Percentiles rank a stretch among this genome's conserved stretches.
phyloP scores from a whole-genome alignment of 2,888 invertebrate genomes.

The Hanleya hanleyi region DNA sequence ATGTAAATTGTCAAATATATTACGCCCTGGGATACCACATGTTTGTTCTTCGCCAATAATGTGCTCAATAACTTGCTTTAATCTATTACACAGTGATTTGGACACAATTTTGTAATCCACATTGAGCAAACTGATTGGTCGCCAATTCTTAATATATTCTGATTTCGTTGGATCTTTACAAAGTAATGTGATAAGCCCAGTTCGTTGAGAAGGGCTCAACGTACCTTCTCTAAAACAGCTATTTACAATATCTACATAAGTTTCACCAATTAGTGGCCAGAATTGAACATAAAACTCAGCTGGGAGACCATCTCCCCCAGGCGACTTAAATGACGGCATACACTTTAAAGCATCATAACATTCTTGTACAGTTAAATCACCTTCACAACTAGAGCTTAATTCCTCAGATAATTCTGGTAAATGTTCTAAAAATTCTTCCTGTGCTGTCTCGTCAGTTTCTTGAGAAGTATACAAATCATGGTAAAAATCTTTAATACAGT shows the following conservation, averaged over 20 bases:
- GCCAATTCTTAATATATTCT: constrained; percentile 36
- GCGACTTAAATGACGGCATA: background rate
- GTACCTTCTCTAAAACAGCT: background rate
- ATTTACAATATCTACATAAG: background rate
- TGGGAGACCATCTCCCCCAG: background rate
- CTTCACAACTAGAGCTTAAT: background rate
- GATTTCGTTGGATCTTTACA: constrained; percentile 38
- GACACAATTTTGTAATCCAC: constrained; percentile 44
- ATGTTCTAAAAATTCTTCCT: background rate
- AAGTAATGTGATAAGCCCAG: constrained; percentile 31
- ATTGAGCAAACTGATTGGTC: constrained; percentile 46
- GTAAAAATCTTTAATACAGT: background rate
- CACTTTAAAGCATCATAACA: background rate
- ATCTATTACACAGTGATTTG: constrained; percentile 37
- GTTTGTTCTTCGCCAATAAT: constrained; percentile 40
- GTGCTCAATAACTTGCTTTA: constrained; percentile 27
- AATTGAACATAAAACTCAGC: background rate
- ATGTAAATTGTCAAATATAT: constrained; percentile 44
- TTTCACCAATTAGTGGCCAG: background rate
- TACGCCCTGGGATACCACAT: constrained; percentile 38
- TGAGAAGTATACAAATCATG: background rate
- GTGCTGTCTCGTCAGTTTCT: background rate
- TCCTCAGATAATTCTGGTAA: background rate
- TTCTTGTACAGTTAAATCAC: background rate
- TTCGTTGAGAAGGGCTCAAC: constrained; percentile 11